A percentile compares a stretch with the other conserved stretches of the same genome.
Conservation (phyloP, 2,888 invertebrate genomes). For the Coecobrya sp. region DNA sequence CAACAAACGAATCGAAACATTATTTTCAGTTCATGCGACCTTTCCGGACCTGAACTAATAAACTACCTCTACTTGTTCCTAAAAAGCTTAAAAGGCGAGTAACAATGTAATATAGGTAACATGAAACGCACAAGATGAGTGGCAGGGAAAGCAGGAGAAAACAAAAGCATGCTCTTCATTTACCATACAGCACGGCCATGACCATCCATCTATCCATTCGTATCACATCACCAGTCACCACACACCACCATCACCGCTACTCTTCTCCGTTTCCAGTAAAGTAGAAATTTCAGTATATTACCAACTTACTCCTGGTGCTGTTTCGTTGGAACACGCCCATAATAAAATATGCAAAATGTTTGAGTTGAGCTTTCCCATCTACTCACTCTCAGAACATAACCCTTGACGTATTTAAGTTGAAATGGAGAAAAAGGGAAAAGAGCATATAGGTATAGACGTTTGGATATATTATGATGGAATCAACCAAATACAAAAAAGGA, state of each 20-base stretch:
- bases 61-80: slow-evolving; percentile 9
- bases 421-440: neutral
- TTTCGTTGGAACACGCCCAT: slow-evolving; percentile 53
- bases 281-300: neutral
- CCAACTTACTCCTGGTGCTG: neutral
- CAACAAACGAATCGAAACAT: slow-evolving; percentile 35
- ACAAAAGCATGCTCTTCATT: slow-evolving; percentile 32
- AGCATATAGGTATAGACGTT: too few relatives aligned
- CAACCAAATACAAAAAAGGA: neutral
- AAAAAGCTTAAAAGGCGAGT: slow-evolving; percentile 28
- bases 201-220: slow-evolving; percentile 32
- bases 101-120: neutral
- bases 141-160: slow-evolving; percentile 20
- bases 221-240: neutral
- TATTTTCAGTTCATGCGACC: slow-evolving; percentile 50
- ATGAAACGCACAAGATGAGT: neutral
- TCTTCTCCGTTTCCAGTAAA: neutral
- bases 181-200: neutral
- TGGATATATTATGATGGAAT: neutral
- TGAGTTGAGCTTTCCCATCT: slow-evolving; percentile 11
- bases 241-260: neutral
- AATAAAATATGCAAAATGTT: slow-evolving; percentile 74
- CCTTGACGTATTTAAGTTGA: slow-evolving; percentile 20
- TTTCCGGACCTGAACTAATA: slow-evolving; percentile 56
- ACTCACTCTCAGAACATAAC: slow-evolving; percentile 16